Conservation (phyloP, 1,140 invertebrate genomes). For the Cephus cinctus region DNA sequence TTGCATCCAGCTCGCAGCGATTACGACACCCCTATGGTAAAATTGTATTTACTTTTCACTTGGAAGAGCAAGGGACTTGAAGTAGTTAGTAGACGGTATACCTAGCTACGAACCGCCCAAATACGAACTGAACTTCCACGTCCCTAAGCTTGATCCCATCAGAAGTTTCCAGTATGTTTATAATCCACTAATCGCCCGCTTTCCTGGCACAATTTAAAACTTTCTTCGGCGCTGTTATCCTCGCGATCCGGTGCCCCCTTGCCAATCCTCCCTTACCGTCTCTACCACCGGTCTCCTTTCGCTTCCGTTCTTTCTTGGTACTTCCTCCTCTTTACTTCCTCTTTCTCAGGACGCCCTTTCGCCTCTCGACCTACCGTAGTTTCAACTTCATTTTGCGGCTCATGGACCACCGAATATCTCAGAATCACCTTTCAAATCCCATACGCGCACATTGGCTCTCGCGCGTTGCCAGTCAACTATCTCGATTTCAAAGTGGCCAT, state of each 20-base stretch:
- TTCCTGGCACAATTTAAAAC: conserved; percentile 52
- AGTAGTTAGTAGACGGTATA: conserved; percentile 7
- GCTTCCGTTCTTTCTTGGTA: conserved; percentile 18
- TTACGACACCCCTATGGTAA: conserved; percentile 14
- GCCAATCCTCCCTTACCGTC: conserved; percentile 18
- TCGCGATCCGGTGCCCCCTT: conserved; percentile 21
- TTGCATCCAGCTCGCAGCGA: conserved; percentile 25
- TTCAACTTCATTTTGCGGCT: conserved; percentile 52
- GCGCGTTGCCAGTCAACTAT: too few relatives aligned
- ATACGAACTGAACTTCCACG: conserved; percentile 3
- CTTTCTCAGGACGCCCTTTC: too few relatives aligned
- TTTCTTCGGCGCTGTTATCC: conserved; percentile 35
- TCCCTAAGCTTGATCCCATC: conserved; percentile 25
- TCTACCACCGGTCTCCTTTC: conserved; percentile 19
- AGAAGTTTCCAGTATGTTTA: conserved; percentile 44
- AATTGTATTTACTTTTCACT: conserved; percentile 28
- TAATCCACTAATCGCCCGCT: conserved; percentile 53
- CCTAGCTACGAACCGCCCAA: neutral
- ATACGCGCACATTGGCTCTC: too few relatives aligned
- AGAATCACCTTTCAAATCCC: conserved; percentile 15
- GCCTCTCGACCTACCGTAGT: conserved; percentile 17
- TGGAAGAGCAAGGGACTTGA: conserved; percentile 2
- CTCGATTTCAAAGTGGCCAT: too few relatives aligned
- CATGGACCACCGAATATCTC: conserved; percentile 48
- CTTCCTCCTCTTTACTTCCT: conserved; percentile 21